Evolutionary conservation across 1,140 invertebrate genomes (phyloP).

Genomic region (Apis dorsata): DNA sequence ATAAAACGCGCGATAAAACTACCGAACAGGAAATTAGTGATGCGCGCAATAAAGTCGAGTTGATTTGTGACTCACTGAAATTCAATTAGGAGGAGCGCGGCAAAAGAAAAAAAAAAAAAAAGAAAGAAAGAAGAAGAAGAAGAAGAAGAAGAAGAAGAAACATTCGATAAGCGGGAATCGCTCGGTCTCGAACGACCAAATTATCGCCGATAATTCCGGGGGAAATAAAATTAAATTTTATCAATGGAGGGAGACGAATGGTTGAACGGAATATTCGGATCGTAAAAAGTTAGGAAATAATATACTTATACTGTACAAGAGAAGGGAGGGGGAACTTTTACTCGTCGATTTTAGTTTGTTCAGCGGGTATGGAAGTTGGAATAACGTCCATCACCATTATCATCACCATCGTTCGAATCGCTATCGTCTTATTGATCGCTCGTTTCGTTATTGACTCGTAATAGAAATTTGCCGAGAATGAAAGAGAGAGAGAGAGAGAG

Average conservation of each 20-base stretch:
- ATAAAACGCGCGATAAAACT: not conserved
- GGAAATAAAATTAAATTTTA: constrained; percentile 1
- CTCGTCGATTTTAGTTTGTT: not conserved
- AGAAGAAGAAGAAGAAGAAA: too few species aligned
- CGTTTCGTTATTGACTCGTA: not conserved
- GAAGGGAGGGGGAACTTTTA: not conserved
- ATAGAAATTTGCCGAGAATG: not conserved
- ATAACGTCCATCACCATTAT: too few species aligned
- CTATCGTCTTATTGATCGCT: too few species aligned
- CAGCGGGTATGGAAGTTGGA: too few species aligned
- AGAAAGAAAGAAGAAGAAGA: too few species aligned
- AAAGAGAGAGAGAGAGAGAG: too few species aligned
- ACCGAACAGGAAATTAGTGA: not conserved
- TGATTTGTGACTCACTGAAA: not conserved
- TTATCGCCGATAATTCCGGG: not conserved
- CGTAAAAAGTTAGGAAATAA: not conserved
- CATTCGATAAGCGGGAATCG: not conserved
- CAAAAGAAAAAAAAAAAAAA: too few species aligned
- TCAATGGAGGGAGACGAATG: not conserved
- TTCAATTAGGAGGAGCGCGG: not conserved
- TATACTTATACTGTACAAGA: not conserved
- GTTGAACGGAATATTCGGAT: too few species aligned
- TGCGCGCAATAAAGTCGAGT: not conserved
- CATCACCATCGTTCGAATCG: too few species aligned
- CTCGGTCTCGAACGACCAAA: not conserved